phyloP scores from a whole-genome alignment of 1,140 invertebrate species.

The Argopecten irradians region DNA sequence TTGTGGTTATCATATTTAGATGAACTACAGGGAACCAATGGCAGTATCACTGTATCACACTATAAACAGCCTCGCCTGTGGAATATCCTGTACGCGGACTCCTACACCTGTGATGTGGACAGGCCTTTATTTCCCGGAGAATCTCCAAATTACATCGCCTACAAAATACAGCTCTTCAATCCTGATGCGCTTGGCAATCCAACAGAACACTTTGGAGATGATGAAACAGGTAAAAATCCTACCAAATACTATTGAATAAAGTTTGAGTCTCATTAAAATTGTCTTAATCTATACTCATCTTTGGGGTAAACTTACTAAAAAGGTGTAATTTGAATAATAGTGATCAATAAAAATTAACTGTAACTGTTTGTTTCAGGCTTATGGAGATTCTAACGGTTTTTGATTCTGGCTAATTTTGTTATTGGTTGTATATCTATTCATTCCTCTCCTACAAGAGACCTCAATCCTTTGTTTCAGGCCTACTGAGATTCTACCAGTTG shows the following conservation, averaged over 20 bases:
- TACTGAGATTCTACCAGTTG: slow-evolving; percentile 73
- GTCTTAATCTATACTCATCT: no score
- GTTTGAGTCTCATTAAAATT: neutral
- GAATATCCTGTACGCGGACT: slow-evolving; percentile 69
- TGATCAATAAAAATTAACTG: no score
- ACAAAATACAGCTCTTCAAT: slow-evolving; percentile 68
- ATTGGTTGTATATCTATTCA: no score
- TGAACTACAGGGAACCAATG: slow-evolving; percentile 55
- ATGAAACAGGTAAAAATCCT: slow-evolving; percentile 65
- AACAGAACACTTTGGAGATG: slow-evolving; percentile 73
- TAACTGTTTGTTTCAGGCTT: no score
- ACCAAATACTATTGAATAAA: neutral
- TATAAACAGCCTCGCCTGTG: slow-evolving; percentile 63
- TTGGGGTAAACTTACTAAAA: no score
- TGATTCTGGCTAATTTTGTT: no score
- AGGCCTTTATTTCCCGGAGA: slow-evolving; percentile 32
- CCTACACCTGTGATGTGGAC: slow-evolving; percentile 63
- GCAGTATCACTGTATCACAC: slow-evolving; percentile 61
- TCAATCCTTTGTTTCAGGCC: slow-evolving; percentile 56
- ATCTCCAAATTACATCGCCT: slow-evolving; percentile 56
- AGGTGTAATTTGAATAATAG: no score
- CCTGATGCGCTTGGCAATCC: slow-evolving; percentile 71
- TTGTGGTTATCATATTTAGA: no score
- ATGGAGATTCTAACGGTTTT: no score
- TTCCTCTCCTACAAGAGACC: no score